A percentile compares a stretch with the other conserved stretches of the same genome.
Conservation (phyloP, 2,113 vertebrate genomes). For the Strix uralensis region DNA sequence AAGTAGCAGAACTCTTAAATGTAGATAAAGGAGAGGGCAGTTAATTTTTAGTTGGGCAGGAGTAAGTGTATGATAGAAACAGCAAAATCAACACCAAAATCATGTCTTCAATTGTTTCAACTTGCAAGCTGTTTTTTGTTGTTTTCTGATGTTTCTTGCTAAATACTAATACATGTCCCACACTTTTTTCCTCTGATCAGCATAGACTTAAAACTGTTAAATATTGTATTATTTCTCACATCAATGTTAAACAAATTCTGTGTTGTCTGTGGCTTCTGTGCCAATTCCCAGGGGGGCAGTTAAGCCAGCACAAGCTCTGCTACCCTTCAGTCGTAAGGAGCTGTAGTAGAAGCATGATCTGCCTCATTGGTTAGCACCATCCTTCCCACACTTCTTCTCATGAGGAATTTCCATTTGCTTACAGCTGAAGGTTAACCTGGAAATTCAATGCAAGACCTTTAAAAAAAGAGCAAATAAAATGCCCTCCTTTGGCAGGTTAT, state of each 20-base stretch:
- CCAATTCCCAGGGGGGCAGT: background rate
- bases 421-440: background rate
- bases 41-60: background rate
- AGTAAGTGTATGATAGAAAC: background rate
- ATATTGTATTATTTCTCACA: background rate
- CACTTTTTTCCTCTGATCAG: background rate
- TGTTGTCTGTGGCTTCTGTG: background rate
- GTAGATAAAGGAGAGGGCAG: background rate
- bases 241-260: background rate
- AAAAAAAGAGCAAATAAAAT: background rate
- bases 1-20: background rate
- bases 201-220: background rate
- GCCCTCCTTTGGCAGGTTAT: rapidly evolving
- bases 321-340: background rate
- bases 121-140: background rate
- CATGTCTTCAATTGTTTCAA: background rate
- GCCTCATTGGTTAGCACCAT: background rate
- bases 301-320: background rate
- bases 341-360: background rate
- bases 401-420: background rate
- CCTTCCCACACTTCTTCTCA: background rate
- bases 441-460: background rate
- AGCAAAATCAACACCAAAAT: background rate
- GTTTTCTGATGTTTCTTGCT: background rate
- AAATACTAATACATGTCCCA: background rate